A percentile compares a stretch with the other conserved stretches of the same genome.
Conservation (phyloP, 2,888 invertebrate species). For the Thumatha senex region DNA sequence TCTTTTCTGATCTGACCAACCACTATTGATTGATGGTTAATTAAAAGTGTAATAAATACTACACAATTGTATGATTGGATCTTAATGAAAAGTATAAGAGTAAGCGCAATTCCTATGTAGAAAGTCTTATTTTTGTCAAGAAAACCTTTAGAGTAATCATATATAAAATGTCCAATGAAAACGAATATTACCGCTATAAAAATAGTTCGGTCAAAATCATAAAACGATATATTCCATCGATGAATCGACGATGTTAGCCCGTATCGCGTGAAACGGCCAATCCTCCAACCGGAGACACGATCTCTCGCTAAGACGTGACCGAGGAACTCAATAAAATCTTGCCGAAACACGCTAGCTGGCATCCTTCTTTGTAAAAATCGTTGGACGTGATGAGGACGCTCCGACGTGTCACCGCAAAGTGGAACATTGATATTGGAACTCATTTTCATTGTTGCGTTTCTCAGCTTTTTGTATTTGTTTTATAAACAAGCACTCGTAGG, state of each 20-base stretch:
- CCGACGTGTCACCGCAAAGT: constrained; percentile 35
- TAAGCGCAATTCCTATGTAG: no score
- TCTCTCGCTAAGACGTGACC: constrained; percentile 72
- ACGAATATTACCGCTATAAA: constrained; percentile 48
- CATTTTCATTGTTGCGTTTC: constrained; percentile 15
- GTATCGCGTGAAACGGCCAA: constrained; percentile 62
- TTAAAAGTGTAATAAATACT: no score
- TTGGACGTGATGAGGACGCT: constrained; percentile 56
- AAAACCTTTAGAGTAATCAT: no score
- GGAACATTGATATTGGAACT: constrained; percentile 23
- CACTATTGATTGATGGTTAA: no score
- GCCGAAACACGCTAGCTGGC: constrained; percentile 50
- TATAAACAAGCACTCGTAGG: no score
- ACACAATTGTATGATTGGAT: no score
- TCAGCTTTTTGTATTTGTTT: not conserved
- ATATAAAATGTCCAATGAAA: not conserved
- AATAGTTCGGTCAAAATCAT: constrained; percentile 61
- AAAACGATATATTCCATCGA: constrained; percentile 68
- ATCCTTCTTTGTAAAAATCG: constrained; percentile 62
- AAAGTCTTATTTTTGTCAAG: no score
- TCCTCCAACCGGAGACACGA: constrained; percentile 60
- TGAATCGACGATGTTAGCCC: constrained; percentile 68
- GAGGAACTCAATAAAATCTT: constrained; percentile 72
- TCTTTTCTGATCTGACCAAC: no score
- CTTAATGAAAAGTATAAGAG: no score